Evolutionary conservation across 2,113 vertebrate genomes (phyloP).

Genomic region (Lagenorhynchus albirostris): DNA sequence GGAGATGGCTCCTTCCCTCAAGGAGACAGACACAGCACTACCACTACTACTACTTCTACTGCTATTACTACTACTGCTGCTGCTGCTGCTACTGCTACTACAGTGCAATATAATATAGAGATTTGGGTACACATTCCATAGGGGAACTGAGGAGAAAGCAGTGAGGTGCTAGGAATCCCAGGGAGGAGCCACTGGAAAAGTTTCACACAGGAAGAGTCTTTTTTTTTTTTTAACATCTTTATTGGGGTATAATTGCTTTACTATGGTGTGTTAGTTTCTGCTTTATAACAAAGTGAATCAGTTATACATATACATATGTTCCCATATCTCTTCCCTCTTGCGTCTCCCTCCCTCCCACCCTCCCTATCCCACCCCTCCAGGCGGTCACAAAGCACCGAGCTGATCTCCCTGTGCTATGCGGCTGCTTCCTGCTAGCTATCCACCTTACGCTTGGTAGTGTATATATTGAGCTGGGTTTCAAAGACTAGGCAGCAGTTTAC

Average conservation of each 20-base stretch:
- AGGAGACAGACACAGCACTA: not conserved
- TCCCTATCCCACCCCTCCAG: no score
- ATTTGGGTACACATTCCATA: not conserved
- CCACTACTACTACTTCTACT: fast-evolving
- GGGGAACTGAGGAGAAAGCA: not conserved
- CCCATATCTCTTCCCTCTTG: no score
- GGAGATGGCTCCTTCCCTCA: not conserved
- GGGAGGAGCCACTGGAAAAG: not conserved
- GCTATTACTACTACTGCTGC: not conserved
- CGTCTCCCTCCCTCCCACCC: no score
- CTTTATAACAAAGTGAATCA: no score
- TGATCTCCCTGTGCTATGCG: no score
- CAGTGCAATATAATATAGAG: not conserved
- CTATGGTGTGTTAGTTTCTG: no score
- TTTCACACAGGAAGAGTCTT: not conserved
- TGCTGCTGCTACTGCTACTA: no score
- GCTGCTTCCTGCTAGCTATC: no score
- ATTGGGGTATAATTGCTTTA: no score
- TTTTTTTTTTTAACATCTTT: not conserved
- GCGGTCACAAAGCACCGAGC: no score
- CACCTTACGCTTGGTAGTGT: no score
- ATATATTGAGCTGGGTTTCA: not conserved
- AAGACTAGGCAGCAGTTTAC: not conserved
- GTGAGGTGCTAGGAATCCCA: not conserved
- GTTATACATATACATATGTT: no score